Conservation (phyloP, 2,888 invertebrate species). For the Synanthedon andrenaeformis region DNA sequence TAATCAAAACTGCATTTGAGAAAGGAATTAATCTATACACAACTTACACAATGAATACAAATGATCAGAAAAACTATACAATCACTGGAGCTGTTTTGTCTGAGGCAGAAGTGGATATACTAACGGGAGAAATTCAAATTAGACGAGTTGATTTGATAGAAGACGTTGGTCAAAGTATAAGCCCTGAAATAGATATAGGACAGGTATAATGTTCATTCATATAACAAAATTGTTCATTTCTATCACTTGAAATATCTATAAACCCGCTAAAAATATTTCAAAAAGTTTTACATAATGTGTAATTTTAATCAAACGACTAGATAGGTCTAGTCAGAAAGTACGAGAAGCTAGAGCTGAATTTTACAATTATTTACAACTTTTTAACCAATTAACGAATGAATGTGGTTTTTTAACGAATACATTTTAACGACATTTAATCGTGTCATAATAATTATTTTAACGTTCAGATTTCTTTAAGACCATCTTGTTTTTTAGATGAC, state of each 20-base stretch:
- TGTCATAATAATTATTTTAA: no score
- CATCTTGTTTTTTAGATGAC: no score
- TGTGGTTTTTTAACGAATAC: no score
- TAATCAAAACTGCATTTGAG: not conserved
- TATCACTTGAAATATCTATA: not conserved
- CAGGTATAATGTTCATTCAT: constrained; percentile 49
- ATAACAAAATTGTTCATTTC: not conserved
- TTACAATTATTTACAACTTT: no score
- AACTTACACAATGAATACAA: constrained; percentile 24
- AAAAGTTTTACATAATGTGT: no score
- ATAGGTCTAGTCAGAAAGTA: no score
- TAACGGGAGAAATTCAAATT: constrained; percentile 81
- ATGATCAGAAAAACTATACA: constrained; percentile 46
- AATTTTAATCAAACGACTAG: no score
- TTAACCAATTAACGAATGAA: no score
- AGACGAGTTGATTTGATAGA: constrained; percentile 76
- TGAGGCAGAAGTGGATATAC: constrained; percentile 79
- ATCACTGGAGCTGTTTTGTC: constrained; percentile 72
- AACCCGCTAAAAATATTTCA: no score
- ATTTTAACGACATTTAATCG: no score
- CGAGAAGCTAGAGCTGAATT: no score
- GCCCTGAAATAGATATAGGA: constrained; percentile 77
- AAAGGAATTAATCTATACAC: not conserved
- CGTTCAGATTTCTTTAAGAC: no score
- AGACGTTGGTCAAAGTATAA: constrained; percentile 77